These are phyloP conservation scores for Beris morrisii DNA, from an alignment of 2,888 invertebrate species.

Conservation along the genomic window DNA sequence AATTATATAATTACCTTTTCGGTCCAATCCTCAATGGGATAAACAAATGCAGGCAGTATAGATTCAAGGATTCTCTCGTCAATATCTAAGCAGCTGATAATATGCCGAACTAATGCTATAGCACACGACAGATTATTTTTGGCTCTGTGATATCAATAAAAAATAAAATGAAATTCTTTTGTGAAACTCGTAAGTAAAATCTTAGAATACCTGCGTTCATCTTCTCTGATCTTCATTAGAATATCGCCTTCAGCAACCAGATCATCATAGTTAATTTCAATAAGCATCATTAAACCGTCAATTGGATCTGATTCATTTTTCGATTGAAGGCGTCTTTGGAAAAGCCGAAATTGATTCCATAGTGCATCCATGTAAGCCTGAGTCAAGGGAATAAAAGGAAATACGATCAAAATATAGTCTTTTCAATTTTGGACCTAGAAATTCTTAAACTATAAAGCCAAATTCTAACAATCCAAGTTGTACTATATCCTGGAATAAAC, in stretches of 20 bases:
- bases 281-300: slow-evolving; percentile 53
- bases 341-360: slow-evolving; percentile 54
- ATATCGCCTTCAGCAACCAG: slow-evolving; percentile 53
- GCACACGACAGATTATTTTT: slow-evolving; percentile 51
- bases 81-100: slow-evolving; percentile 50
- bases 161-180: background rate
- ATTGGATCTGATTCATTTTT: slow-evolving; percentile 51
- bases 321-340: slow-evolving; percentile 52
- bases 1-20: slow-evolving; percentile 45
- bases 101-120: slow-evolving; percentile 47
- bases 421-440: too few species aligned
- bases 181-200: background rate
- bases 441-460: too few species aligned
- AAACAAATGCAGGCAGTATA: slow-evolving; percentile 47
- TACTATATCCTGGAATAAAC: too few species aligned
- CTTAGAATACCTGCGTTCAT: slow-evolving; percentile 41
- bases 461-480: too few species aligned
- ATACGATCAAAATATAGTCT: too few species aligned
- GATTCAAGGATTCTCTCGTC: slow-evolving; percentile 50
- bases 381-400: background rate
- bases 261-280: slow-evolving; percentile 55
- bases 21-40: slow-evolving; percentile 54
- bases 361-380: slow-evolving; percentile 47
- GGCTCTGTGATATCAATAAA: slow-evolving; percentile 42
- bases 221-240: slow-evolving; percentile 49